Percentiles rank a stretch among this genome's conserved stretches.
Conservation (phyloP, 2,113 vertebrate genomes). For the Tragelaphus scriptus region DNA sequence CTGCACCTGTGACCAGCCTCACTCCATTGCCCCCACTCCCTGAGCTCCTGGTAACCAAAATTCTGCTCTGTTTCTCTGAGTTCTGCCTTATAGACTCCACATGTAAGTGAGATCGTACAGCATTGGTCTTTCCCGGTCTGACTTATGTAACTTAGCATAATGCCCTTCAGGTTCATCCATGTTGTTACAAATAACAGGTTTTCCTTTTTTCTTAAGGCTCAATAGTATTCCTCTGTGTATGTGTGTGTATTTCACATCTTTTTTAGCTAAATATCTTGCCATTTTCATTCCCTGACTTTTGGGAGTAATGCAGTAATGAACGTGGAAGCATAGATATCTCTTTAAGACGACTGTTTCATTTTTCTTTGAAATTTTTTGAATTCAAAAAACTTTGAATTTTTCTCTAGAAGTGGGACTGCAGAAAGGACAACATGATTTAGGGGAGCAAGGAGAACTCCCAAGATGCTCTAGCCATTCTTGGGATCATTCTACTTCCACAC, state of each 20-base stretch:
- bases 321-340: not conserved
- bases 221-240: not conserved
- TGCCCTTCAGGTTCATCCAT: not conserved
- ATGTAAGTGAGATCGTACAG: not conserved
- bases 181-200: not conserved
- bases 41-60: not conserved
- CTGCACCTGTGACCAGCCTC: not conserved
- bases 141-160: not conserved
- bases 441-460: not conserved
- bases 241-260: not conserved
- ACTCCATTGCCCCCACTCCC: too few species aligned
- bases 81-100: not conserved
- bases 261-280: not conserved
- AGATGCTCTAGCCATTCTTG: not conserved
- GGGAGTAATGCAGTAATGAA: not conserved
- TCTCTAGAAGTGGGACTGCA: not conserved
- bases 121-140: not conserved
- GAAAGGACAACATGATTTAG: not conserved
- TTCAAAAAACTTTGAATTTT: not conserved
- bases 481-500: not conserved
- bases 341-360: not conserved
- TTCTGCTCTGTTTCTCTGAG: not conserved
- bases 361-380: not conserved
- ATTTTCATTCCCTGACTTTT: not conserved
- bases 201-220: not conserved